Evolutionary conservation across 2,113 vertebrate species (phyloP), one percentile per base, ranked within the genome.

Genomic region (Dryoscopus gambensis): DNA sequence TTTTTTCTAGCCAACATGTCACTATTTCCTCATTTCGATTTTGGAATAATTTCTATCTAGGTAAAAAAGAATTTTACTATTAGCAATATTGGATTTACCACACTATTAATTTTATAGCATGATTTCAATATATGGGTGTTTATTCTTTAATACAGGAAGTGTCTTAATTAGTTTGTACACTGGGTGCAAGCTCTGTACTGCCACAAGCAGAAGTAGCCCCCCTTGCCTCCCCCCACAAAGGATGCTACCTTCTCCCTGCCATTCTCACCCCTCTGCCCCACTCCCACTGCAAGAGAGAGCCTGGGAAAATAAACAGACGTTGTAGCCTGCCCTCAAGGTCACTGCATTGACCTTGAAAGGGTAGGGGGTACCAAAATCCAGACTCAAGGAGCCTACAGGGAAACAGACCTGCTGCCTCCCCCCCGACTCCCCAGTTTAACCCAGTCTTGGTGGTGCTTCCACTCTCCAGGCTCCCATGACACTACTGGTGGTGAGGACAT

Each of bases 221-320:
- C 4, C 15, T 35, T 20, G 15, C 23, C 42, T 31, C 25, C 17
- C 27, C 9, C 13, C 16, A 5, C 23, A 25, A 23, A 74, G 59
- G 85, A 74, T 84, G 68, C 44, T 86, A 68, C 79, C 83, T 92
- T 89, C 52, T 94, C 64, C 53, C 62, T 53, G 62, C 65, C 20
- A 39, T 93, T 96, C 55, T 90, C 60, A 53, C 27, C n/a, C 52
- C 33, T 23, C 70, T 27, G 35, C 77, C 65, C 74, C 62, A 52
- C 69, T 88, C 88, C 76, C 55, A 44, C 83, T 74, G 60, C 69
- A 86, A 89, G 53, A 71, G 76, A 81, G 85, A 95, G 90, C 93
- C 88, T 97, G 96, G 95, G 96, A 97, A 97, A 96, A 96, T 84
- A 95, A 94, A 93, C 80, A 95, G 92, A 85, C 39, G 79, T 84